phyloP scores from a whole-genome alignment of 2,113 vertebrate genomes.

The Rhabdornis inornatus region DNA sequence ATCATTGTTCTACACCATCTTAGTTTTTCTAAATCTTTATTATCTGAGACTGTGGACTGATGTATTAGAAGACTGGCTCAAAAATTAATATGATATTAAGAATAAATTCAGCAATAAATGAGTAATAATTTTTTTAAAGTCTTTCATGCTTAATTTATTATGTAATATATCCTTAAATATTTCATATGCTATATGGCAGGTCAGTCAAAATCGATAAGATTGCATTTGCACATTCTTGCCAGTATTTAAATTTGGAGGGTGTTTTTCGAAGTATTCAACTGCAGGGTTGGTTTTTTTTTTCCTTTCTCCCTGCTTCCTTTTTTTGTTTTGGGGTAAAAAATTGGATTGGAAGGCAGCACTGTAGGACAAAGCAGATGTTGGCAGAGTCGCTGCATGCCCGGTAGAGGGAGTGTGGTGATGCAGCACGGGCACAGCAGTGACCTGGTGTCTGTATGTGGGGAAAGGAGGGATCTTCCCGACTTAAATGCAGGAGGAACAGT shows the following conservation, averaged over 20 bases:
- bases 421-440: not conserved
- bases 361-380: not conserved
- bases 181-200: not conserved
- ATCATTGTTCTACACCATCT: not conserved
- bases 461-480: not conserved
- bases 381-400: not conserved
- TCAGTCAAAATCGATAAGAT: not conserved
- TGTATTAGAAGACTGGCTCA: not conserved
- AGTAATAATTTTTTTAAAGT: not conserved
- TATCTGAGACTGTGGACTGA: not conserved
- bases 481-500: not conserved
- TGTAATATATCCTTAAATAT: not conserved
- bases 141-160: not conserved
- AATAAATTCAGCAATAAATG: not conserved
- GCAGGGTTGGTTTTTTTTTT: not conserved
- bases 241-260: not conserved
- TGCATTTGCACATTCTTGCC: not conserved
- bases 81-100: not conserved
- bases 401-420: slow-evolving; percentile 2
- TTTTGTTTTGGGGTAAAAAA: not conserved
- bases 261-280: not conserved
- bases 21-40: not conserved
- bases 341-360: rapidly evolving
- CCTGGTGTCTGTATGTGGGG: not conserved
- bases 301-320: not conserved